Conservation (phyloP, 2,888 invertebrate species). For the Lymantria dispar region DNA sequence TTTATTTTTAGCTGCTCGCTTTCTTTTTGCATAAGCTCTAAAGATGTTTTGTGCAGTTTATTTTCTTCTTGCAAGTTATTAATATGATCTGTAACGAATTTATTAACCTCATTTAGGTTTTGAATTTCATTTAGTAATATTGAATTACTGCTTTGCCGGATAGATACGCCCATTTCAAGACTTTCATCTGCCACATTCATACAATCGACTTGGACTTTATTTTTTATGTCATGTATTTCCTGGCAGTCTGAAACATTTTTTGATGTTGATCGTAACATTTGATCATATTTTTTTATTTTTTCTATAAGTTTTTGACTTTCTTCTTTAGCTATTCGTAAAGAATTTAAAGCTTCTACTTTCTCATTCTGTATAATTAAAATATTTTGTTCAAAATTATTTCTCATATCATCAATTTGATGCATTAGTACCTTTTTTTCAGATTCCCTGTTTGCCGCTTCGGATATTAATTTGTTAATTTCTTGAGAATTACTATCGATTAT, state of each 20-base stretch:
- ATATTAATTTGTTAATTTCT: conserved; percentile 50
- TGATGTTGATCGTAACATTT: conserved; percentile 17
- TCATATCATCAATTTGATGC: conserved; percentile 43
- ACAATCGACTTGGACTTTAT: conserved; percentile 35
- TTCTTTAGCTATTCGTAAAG: conserved; percentile 48
- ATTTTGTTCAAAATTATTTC: conserved; percentile 41
- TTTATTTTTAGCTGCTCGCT: conserved; percentile 48
- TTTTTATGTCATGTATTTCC: conserved; percentile 36
- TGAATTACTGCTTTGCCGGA: conserved; percentile 37
- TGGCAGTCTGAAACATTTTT: conserved; percentile 37
- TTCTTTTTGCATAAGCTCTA: conserved; percentile 50
- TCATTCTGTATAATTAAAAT: conserved; percentile 47
- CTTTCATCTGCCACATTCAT: conserved; percentile 35
- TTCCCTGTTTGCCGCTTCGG: conserved; percentile 47
- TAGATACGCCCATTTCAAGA: conserved; percentile 34
- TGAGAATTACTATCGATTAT: conserved; percentile 53
- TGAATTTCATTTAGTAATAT: conserved; percentile 50
- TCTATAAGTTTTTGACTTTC: conserved; percentile 60
- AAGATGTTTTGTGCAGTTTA: conserved; percentile 38
- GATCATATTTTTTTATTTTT: conserved; percentile 40
- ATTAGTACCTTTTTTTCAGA: conserved; percentile 44
- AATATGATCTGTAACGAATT: conserved; percentile 36
- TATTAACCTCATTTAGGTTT: conserved; percentile 46
- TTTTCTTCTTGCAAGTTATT: conserved; percentile 48
- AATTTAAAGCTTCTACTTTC: conserved; percentile 43